Base-by-base conservation (phyloP, 2,888 invertebrate genomes). In the Acleris cristana region DNA sequence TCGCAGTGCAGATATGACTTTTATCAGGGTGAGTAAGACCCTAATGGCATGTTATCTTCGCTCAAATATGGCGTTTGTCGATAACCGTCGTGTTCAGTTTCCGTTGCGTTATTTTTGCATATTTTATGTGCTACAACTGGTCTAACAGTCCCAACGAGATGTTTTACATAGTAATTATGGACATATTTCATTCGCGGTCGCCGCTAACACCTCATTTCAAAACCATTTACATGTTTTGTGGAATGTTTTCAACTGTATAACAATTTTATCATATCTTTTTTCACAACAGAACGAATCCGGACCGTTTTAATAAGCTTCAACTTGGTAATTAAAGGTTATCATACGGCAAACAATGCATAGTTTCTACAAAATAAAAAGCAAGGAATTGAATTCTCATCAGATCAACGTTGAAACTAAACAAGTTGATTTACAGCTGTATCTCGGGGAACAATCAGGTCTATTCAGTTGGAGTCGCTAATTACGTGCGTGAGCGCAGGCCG, bases 401-500 rank as follows among this genome's bases (percentile, higher is more conserved):
- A 61, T 51, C 19, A 26, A 48, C 18, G 58, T 61, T 61, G 14
- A 53, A 70, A 63, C 53, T 64, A 70, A 71, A 69, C 70, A 63
- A 65, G 54, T 63, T 63, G 67, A 63, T 63, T 63, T 58, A 67
- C 57, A 53, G 26, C 63, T 70, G 57, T 61, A 65, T 65, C 60
- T 67, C 66, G 57, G 66, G 3, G 40, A 66, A 69, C 63, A 67
- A 77, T 78, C 72, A 61, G 71, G 69, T 72, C 70, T 58, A 67
- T 63, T 69, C 64, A 54, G 70, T 66, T 65, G 70, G 54, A 69
- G 45, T 68, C 73, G 71, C 76, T 85, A 84, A 85, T 86, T 84
- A 84, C 79, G 79, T 73, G 71, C 60, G 69, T 62, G 73, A 57
- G 49, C 75, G 74, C 76, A 69, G 76, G 40, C 73, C 74, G 64